phyloP scores from a whole-genome alignment of 2,797 vertebrate genomes.

The Danio choprae region DNA sequence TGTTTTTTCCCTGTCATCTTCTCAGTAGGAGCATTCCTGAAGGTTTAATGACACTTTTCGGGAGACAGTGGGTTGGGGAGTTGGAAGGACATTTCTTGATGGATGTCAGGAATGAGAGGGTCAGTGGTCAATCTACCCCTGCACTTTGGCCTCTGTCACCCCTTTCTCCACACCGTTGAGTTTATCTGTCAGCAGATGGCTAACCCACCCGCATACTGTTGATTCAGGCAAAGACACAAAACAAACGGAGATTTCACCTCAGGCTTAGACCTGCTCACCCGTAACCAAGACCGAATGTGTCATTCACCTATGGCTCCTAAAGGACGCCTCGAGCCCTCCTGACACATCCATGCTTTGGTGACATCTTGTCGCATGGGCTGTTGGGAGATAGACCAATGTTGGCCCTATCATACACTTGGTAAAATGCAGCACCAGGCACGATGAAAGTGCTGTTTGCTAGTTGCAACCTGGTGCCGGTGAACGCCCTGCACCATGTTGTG shows the following conservation, averaged over 20 bases:
- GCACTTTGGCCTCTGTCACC: slow-evolving; percentile 56
- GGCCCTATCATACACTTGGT: no score
- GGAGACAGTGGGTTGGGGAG: slow-evolving; percentile 35
- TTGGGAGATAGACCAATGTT: background rate
- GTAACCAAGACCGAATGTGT: slow-evolving; percentile 24
- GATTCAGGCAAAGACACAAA: slow-evolving; percentile 58
- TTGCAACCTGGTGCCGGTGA: no score
- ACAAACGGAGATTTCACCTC: slow-evolving; percentile 52
- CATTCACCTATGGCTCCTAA: slow-evolving; percentile 32
- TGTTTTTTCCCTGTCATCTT: slow-evolving; percentile 47
- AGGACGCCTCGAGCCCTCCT: background rate
- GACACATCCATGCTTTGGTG: background rate
- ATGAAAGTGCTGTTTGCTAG: no score
- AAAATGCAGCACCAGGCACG: no score
- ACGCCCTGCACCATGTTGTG: no score
- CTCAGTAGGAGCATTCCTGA: slow-evolving; percentile 59
- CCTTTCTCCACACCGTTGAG: slow-evolving; percentile 54
- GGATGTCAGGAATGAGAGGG: slow-evolving; percentile 29
- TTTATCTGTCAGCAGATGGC: slow-evolving; percentile 63
- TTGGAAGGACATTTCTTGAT: slow-evolving; percentile 29
- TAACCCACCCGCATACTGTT: slow-evolving; percentile 60
- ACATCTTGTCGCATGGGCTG: background rate
- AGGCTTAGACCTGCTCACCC: slow-evolving; percentile 37
- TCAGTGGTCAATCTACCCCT: slow-evolving; percentile 53
- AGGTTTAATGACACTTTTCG: slow-evolving; percentile 54